phyloP scores from a whole-genome alignment of 2,113 vertebrate genomes.

The Mus musculus region DNA sequence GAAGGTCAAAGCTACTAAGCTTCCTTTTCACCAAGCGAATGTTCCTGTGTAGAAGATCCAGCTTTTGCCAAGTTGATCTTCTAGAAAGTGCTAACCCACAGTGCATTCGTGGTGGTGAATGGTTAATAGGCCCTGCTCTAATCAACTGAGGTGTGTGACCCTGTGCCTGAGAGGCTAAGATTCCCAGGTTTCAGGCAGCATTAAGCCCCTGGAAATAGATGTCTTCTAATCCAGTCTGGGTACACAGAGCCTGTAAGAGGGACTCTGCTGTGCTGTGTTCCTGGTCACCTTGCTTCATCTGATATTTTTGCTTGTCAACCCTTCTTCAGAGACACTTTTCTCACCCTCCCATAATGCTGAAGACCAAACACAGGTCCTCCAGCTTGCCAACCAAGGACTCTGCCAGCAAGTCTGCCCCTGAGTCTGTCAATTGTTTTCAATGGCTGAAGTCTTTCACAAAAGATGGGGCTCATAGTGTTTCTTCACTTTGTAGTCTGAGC shows the following conservation, averaged over 20 bases:
- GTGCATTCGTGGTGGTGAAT: not conserved
- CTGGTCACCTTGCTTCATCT: not conserved
- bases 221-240: not conserved
- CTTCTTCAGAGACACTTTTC: not conserved
- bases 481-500: not conserved
- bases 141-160: not conserved
- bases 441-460: not conserved
- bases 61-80: not conserved
- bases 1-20: not conserved
- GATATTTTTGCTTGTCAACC: not conserved
- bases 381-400: not conserved
- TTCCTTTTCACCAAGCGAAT: conserved; percentile 11
- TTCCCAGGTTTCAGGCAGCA: not conserved
- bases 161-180: not conserved
- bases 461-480: not conserved
- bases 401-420: too few relatives aligned
- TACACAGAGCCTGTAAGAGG: not conserved
- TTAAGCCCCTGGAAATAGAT: not conserved
- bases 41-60: not conserved
- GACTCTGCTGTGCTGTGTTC: not conserved
- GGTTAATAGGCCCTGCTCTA: not conserved
- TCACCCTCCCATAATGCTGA: not conserved
- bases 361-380: not conserved
- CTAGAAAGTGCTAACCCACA: not conserved
- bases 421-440: not conserved